phyloP scores from a whole-genome alignment of 2,113 vertebrate genomes.

The Halcyon senegalensis region DNA sequence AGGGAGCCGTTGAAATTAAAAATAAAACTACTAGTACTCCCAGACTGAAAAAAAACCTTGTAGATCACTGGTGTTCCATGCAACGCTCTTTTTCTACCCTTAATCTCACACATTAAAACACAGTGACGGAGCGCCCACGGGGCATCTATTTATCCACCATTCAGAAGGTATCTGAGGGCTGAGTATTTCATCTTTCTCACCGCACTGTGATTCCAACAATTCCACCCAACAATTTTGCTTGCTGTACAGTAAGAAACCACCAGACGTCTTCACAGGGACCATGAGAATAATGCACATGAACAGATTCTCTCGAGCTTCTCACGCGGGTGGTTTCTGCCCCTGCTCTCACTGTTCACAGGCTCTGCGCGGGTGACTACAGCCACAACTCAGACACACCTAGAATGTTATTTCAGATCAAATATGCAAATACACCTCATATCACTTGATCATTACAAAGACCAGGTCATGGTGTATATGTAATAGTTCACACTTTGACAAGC shows the following conservation, averaged over 20 bases:
- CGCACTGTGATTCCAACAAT: not conserved
- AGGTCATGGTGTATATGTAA: not conserved
- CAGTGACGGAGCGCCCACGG: rapidly evolving
- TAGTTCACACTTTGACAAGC: not conserved
- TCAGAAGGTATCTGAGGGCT: not conserved
- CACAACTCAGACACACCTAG: not conserved
- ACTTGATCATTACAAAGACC: not conserved
- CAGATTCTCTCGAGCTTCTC: not conserved
- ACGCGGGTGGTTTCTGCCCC: rapidly evolving
- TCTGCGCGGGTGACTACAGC: not conserved
- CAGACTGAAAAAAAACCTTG: not conserved
- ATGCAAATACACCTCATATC: not conserved
- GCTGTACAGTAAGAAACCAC: not conserved
- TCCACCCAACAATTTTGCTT: not conserved
- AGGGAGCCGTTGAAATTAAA: not conserved
- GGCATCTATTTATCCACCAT: not conserved
- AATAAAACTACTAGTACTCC: not conserved
- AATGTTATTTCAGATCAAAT: not conserved
- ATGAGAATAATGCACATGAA: not conserved
- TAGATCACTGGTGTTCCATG: not conserved
- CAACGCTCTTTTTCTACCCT: not conserved
- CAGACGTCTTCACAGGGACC: not conserved
- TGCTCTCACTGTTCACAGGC: not conserved
- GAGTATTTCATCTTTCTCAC: not conserved
- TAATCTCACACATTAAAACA: rapidly evolving